A percentile compares a stretch with the other conserved stretches of the same genome.
phyloP scores from a whole-genome alignment of 2,113 vertebrate genomes.

The Corythornis cristatus region DNA sequence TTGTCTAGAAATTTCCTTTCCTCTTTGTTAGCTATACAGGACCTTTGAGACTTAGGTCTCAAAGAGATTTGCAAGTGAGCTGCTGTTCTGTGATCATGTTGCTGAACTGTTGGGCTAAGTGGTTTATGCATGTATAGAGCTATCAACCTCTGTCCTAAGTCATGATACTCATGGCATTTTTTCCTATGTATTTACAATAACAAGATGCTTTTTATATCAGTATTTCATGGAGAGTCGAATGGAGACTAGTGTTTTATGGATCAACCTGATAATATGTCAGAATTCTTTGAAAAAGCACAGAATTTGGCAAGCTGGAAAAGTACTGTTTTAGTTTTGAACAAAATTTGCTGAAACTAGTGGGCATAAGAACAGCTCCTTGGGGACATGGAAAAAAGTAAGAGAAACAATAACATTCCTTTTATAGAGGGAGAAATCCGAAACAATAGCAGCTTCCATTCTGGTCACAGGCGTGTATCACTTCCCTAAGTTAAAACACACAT shows the following conservation, averaged over 20 bases:
- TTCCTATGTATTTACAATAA: neutral
- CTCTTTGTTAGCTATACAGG: neutral
- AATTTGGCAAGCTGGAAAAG: neutral
- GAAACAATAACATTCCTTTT: conserved; percentile 28
- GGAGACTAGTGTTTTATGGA: neutral
- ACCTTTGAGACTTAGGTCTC: neutral
- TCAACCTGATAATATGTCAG: neutral
- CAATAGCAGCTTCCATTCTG: conserved; percentile 34
- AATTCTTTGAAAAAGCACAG: neutral
- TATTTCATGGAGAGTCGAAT: neutral
- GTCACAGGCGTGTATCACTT: neutral
- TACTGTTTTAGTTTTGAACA: neutral
- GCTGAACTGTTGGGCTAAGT: neutral
- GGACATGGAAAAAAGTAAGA: conserved; percentile 1
- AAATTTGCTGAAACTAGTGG: neutral
- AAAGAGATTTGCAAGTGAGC: neutral
- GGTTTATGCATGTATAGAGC: neutral
- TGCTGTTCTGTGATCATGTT: neutral
- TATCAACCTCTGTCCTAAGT: neutral
- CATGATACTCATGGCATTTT: accelerated
- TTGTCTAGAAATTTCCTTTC: neutral
- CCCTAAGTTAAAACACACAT: neutral
- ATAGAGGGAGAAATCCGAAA: conserved; percentile 9
- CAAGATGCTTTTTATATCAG: neutral
- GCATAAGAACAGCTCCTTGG: neutral